phyloP scores from a whole-genome alignment of 2,888 invertebrate genomes.

The Pollenia angustigena region DNA sequence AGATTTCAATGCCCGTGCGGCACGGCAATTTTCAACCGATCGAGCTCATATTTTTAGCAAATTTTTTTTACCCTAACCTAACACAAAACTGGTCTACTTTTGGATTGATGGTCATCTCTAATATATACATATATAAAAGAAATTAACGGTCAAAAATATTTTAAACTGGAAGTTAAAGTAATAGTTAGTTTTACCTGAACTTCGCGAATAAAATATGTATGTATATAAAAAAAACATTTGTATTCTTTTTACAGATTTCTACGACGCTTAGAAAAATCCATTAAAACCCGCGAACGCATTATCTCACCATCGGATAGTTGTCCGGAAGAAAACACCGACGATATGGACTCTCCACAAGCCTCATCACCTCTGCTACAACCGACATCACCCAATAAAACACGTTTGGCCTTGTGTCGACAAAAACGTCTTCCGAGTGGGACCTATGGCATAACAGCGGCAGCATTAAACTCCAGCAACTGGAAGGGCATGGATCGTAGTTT shows the following conservation, averaged over 20 bases:
- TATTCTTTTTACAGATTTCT: constrained; percentile 86
- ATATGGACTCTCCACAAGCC: constrained; percentile 87
- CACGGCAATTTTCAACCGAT: too few relatives aligned
- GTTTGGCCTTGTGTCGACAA: constrained; percentile 78
- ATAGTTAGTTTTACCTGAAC: too few relatives aligned
- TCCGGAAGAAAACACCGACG: constrained; percentile 85
- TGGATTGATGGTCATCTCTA: too few relatives aligned
- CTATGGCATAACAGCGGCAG: constrained; percentile 76
- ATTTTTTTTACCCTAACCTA: too few relatives aligned
- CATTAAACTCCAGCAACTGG: constrained; percentile 77
- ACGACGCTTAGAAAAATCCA: constrained; percentile 88
- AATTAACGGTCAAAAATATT: too few relatives aligned
- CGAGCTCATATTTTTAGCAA: too few relatives aligned
- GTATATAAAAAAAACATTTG: too few relatives aligned
- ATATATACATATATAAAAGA: too few relatives aligned
- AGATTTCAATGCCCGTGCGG: too few relatives aligned
- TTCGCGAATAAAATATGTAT: too few relatives aligned
- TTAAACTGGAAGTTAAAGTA: too few relatives aligned
- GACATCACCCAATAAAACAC: constrained; percentile 77
- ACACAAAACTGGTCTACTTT: too few relatives aligned
- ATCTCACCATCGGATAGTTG: constrained; percentile 85
- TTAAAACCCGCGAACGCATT: constrained; percentile 87
- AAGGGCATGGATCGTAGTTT: constrained; percentile 78
- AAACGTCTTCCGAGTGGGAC: constrained; percentile 78
- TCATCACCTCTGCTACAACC: constrained; percentile 86